Conservation (phyloP, 2,888 invertebrate genomes). For the Acanthococcus lagerstroemiae region DNA sequence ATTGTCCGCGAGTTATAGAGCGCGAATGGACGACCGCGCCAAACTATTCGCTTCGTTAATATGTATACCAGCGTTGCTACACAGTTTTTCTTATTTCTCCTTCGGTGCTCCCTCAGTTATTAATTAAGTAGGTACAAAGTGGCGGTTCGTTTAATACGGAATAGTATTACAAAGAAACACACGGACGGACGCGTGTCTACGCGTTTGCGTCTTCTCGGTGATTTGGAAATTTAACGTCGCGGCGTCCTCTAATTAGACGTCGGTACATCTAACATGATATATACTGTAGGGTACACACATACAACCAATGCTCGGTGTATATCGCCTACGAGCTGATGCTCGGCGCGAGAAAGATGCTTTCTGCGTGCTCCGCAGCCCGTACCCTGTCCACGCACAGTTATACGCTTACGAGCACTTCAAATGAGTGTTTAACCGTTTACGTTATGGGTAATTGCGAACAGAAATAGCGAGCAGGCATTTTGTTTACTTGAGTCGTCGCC, state of each 20-base stretch:
- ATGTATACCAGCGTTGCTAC: background rate
- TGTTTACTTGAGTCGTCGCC: background rate
- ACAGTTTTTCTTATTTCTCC: background rate
- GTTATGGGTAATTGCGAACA: slow-evolving; percentile 27
- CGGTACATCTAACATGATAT: slow-evolving; percentile 27
- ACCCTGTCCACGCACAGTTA: background rate
- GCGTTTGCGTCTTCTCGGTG: background rate
- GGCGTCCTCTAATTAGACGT: slow-evolving; percentile 28
- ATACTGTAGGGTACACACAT: no score
- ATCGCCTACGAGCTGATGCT: no score
- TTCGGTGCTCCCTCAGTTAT: background rate
- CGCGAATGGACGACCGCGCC: no score
- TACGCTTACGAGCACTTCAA: slow-evolving; percentile 26
- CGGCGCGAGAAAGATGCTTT: no score
- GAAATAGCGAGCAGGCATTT: slow-evolving; percentile 20
- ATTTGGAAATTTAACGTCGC: slow-evolving; percentile 16
- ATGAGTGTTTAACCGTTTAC: slow-evolving; percentile 29
- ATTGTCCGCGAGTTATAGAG: no score
- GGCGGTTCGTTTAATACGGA: slow-evolving; percentile 23
- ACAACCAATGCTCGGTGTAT: no score
- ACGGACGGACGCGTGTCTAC: slow-evolving; percentile 10
- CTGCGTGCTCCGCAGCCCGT: background rate
- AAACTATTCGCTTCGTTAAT: background rate
- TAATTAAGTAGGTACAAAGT: slow-evolving; percentile 28
- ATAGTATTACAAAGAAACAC: slow-evolving; percentile 18